Evolutionary conservation across 2,888 invertebrate species (phyloP).

Genomic region (Sminthurides aquaticus): DNA sequence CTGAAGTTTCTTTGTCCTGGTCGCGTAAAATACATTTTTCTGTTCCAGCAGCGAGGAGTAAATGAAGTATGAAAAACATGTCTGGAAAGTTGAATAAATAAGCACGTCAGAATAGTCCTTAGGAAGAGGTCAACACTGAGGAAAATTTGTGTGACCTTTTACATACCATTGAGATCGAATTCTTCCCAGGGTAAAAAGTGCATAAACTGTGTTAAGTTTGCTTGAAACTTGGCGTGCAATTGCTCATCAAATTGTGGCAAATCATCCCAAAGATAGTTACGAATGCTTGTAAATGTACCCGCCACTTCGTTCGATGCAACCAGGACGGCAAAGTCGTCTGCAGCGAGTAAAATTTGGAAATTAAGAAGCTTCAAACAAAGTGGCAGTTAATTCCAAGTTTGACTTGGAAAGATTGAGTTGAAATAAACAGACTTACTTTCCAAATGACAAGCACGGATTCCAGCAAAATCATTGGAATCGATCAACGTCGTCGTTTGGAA

Average conservation of each 20-base stretch:
- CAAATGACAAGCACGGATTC: slow-evolving; percentile 37
- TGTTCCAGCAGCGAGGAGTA: slow-evolving; percentile 35
- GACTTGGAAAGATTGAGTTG: too few relatives aligned
- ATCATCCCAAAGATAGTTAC: slow-evolving; percentile 31
- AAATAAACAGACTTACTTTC: too few relatives aligned
- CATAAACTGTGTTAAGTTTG: slow-evolving; percentile 39
- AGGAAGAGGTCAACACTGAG: not conserved
- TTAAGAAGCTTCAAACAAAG: too few relatives aligned
- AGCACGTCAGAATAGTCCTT: not conserved
- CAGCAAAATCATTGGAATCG: slow-evolving; percentile 34
- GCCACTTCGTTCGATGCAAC: slow-evolving; percentile 33
- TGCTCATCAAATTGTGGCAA: slow-evolving; percentile 31
- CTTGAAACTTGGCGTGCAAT: slow-evolving; percentile 32
- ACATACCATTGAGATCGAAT: slow-evolving; percentile 29
- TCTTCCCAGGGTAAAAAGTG: slow-evolving; percentile 32
- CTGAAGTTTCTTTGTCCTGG: not conserved
- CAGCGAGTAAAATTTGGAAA: not conserved
- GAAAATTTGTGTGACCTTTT: not conserved
- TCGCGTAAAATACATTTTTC: slow-evolving; percentile 12
- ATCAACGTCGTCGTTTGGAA: slow-evolving; percentile 23
- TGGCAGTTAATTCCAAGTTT: too few relatives aligned
- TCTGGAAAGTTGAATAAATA: slow-evolving; percentile 16
- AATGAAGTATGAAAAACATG: slow-evolving; percentile 38
- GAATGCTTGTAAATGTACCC: slow-evolving; percentile 32
- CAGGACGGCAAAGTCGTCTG: slow-evolving; percentile 30